These are phyloP conservation scores for Cyanocitta stelleri DNA, from an alignment of 2,113 vertebrate species.

Conservation along the genomic window DNA sequence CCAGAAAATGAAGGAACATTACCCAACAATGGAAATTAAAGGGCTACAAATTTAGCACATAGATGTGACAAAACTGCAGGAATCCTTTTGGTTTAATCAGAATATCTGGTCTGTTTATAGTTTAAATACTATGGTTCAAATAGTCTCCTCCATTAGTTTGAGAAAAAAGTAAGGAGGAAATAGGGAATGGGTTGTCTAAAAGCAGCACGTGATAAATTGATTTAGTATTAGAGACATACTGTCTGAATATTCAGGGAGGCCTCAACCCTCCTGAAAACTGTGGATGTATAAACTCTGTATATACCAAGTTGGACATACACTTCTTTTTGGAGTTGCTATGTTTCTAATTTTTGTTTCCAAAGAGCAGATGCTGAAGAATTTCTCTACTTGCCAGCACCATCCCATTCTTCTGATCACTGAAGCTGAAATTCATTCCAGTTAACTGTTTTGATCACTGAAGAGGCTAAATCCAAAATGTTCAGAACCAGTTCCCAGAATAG, in stretches of 20 bases:
- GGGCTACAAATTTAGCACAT: neutral
- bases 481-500: neutral
- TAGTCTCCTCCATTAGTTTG: neutral
- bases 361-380: neutral
- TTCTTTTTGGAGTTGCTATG: neutral
- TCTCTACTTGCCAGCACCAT: neutral
- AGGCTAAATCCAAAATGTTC: neutral
- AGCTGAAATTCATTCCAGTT: neutral
- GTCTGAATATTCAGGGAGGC: neutral
- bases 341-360: conserved; percentile 6
- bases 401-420: neutral
- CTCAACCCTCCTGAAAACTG: neutral
- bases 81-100: neutral
- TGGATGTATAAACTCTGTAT: neutral
- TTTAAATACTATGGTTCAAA: neutral
- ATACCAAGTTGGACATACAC: neutral
- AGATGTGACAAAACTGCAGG: neutral
- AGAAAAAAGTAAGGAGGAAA: neutral
- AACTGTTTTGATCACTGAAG: neutral
- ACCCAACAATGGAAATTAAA: neutral
- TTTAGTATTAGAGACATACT: neutral
- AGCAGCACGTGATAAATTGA: conserved; percentile 19
- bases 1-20: neutral
- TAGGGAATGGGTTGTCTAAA: neutral
- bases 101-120: neutral